Conservation (phyloP, 2,888 invertebrate genomes). For the Gryllus longicercus region DNA sequence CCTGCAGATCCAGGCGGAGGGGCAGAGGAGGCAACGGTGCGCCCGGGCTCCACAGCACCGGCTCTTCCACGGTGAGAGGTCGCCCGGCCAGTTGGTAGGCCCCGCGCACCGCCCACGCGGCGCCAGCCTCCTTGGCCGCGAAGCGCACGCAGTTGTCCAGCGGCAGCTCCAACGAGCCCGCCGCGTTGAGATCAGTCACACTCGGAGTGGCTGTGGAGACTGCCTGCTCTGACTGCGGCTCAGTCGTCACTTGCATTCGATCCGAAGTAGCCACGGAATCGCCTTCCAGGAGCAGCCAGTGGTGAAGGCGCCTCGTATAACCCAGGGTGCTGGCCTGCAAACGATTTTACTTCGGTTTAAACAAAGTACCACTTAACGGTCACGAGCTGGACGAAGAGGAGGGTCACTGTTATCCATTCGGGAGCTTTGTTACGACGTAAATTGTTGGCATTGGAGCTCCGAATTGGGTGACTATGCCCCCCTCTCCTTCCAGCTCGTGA, state of each 20-base stretch:
- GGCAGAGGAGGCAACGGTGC: neutral
- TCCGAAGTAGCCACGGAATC: neutral
- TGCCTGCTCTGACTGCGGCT: too few species aligned
- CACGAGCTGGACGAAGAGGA: too few species aligned
- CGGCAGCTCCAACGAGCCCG: neutral
- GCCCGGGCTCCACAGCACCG: neutral
- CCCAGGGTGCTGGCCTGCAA: neutral
- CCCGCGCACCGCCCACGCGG: neutral
- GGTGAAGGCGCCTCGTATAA: neutral
- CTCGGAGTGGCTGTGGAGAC: too few species aligned
- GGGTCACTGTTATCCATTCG: too few species aligned
- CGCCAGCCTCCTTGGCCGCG: neutral
- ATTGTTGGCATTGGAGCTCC: too few species aligned
- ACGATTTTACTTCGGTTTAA: neutral
- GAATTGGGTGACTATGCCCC: too few species aligned
- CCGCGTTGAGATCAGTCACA: too few species aligned
- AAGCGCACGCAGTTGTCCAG: neutral
- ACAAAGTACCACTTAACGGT: too few species aligned
- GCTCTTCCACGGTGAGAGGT: neutral
- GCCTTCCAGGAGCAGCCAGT: neutral
- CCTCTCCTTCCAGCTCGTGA: too few species aligned
- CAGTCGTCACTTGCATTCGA: too few species aligned
- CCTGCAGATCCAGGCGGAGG: neutral
- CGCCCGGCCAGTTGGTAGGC: neutral
- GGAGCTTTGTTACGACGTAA: too few species aligned